phyloP scores from a whole-genome alignment of 1,140 invertebrate genomes.

The Conopomorpha cramerella region DNA sequence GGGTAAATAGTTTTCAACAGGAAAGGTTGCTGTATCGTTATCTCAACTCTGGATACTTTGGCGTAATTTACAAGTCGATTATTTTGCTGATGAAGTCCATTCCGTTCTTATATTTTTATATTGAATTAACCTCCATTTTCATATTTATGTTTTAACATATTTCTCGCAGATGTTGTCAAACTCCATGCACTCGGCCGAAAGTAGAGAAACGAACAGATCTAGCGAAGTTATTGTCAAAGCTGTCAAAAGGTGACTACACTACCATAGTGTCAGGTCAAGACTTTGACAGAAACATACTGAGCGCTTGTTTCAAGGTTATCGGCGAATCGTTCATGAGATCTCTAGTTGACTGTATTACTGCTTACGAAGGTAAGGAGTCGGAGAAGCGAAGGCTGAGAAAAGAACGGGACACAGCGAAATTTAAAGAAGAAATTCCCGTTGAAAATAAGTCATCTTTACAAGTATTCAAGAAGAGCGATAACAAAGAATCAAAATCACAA shows the following conservation, averaged over 20 bases:
- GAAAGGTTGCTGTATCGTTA: no score
- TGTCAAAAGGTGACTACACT: constrained; percentile 28
- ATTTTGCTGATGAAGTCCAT: no score
- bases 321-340: constrained; percentile 33
- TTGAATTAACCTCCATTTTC: no score
- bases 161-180: constrained; percentile 34
- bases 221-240: constrained; percentile 23
- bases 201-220: constrained; percentile 28
- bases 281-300: constrained; percentile 38
- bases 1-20: no score
- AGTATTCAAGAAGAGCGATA: constrained; percentile 47
- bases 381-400: constrained; percentile 28
- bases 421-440: constrained; percentile 30
- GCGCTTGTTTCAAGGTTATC: constrained; percentile 27
- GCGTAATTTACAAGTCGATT: no score
- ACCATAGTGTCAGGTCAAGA: constrained; percentile 34
- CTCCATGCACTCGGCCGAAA: constrained; percentile 19
- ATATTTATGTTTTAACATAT: no score
- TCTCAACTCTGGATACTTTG: no score
- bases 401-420: constrained; percentile 22
- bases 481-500: constrained; percentile 47
- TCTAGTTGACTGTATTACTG: constrained; percentile 28
- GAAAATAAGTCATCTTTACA: no score
- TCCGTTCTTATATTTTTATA: no score
- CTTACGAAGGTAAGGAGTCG: constrained; percentile 29